Percentiles rank a stretch among this genome's conserved stretches.
phyloP scores from a whole-genome alignment of 2,113 vertebrate species.

The Peromyscus leucopus region DNA sequence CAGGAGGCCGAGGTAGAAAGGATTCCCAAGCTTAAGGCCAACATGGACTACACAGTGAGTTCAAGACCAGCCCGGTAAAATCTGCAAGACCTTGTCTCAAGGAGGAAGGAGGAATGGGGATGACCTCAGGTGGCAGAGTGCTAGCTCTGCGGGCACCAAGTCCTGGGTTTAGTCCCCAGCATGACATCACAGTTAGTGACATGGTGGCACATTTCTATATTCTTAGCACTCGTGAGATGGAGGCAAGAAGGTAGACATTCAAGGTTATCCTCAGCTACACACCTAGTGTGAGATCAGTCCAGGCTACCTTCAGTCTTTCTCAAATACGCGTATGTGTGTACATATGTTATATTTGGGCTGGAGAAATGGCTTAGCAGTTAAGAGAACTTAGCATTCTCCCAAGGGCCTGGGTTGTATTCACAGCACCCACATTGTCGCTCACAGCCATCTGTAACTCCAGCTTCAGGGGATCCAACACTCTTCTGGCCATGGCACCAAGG shows the following conservation, averaged over 20 bases:
- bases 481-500: background rate
- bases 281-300: background rate
- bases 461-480: background rate
- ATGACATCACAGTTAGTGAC: background rate
- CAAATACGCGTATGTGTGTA: too few species aligned
- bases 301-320: background rate
- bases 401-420: background rate
- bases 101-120: background rate
- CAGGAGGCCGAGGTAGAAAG: background rate
- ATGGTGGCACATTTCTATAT: background rate
- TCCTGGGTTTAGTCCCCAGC: background rate
- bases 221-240: background rate
- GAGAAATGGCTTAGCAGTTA: background rate
- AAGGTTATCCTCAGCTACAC: background rate
- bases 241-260: background rate
- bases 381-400: background rate
- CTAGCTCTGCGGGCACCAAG: too few species aligned
- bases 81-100: background rate
- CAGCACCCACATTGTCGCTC: background rate
- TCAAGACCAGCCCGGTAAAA: background rate
- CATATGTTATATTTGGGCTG: background rate
- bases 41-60: background rate
- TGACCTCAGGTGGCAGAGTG: background rate
- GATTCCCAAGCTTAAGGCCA: background rate
- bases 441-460: background rate